Evolutionary conservation across 2,797 vertebrate species (phyloP), one percentile per base, ranked within the genome.

Genomic region (Pelochelys cantorii): DNA sequence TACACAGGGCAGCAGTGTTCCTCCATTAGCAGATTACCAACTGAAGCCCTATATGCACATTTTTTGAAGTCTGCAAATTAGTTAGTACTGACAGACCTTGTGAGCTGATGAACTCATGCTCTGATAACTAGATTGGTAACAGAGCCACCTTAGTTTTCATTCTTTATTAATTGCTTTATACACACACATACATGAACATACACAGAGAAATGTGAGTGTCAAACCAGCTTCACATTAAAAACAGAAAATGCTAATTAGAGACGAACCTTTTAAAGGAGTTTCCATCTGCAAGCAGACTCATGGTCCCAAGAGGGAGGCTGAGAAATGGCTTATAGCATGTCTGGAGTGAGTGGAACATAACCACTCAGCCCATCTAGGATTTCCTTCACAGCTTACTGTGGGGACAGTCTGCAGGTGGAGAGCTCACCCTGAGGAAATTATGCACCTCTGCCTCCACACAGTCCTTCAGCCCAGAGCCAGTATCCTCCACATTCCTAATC

Each of bases 1-100:
- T 13, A 48, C 3, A 4, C 23, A 55, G 15, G 79, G 0, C 29
- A 74, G 27, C 20, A 0, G 4, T 2, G 53, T 1, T 81, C 1
- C 23, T 79, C 48, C 81, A 2, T 9, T 4, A 34, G 25, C 20
- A 77, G 87, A 90, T 81, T 62, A 91, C 2, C 25, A 29, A 23
- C 27, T 17, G 31, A 81, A n/a, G 75, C 81, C 3, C 7, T 88
- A 27, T 3, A 65, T 9, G 79, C 84, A 5, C 34, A 9, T 12
- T 81, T 0, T 54, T 81, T 85, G 79, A 48, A 65, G 29, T 37
- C 34, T 1, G 0, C 52, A 5, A 29, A 17, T 0, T 42, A 4
- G 10, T 0, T 55, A 12, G 57, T 11, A 4, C 62, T 20, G 34
- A 0, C 4, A 18, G 65, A 57, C 42, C 54, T 68, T n/a, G 14